Evolutionary conservation across 2,113 vertebrate species (phyloP), one percentile per base, ranked within the genome.

Genomic region (Falcunculus frontatus): DNA sequence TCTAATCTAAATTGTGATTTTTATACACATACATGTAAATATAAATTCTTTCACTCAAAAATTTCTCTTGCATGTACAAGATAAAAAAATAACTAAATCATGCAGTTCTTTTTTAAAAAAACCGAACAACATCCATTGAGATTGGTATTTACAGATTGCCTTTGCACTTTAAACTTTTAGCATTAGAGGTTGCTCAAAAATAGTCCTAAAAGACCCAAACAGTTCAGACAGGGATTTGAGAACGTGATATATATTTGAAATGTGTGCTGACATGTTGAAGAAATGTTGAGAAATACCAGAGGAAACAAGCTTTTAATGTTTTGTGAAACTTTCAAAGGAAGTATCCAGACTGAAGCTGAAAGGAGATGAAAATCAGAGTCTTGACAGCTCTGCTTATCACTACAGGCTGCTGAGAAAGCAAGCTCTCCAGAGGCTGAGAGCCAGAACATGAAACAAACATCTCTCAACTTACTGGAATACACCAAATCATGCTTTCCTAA

Each of bases 261-360:
- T n/a, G 29, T 6, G 13, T 60, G 59, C 8, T 87, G 80, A 77
- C 16, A 23, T 57, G 53, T 27, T 87, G 74, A 82, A 63, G 41
- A 89, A 78, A 69, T 29, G 22, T 39, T 64, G 52, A 85, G 62
- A 79, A 91, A 89, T 32, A 90, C 11, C 56, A 72, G 64, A 84
- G 53, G 70, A 93, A 84, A 76, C 10, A 90, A 44, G 41, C 85
- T 82, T 85, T 90, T 68, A 93, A 85, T 72, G 76, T 89, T 91
- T 91, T 53, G 79, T 52, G 9, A 78, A 82, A 85, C 41, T 94
- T 95, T 79, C 47, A 79, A 80, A 85, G 55, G 20, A 74, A 20
- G 32, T 2, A 42, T 69, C 46, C 49, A 57, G 53, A 14, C 30
- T 73, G 8, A 83, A 88, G 32, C 19, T n/a, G 37, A 26, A 44